These are phyloP conservation scores for Callionymus lyra DNA, from an alignment of 2,113 vertebrate genomes.

Conservation along the genomic window DNA sequence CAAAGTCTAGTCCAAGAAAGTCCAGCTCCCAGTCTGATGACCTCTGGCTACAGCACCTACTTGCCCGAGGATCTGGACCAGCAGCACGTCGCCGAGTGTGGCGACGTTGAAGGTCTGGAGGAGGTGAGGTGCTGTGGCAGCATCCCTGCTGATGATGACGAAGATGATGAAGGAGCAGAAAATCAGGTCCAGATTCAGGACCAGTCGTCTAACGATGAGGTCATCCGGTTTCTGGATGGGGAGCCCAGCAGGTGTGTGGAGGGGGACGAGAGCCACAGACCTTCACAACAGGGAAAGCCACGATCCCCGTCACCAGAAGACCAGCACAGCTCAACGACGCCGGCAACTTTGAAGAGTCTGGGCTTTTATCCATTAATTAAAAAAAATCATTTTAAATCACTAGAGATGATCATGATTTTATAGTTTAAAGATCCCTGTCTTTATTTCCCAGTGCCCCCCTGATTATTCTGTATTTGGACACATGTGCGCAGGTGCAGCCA, in stretches of 20 bases:
- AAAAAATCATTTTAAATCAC: too few relatives aligned
- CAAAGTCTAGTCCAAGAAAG: too few relatives aligned
- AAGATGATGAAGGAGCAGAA: too few relatives aligned
- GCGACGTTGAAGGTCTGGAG: too few relatives aligned
- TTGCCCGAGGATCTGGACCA: slow-evolving; percentile 47
- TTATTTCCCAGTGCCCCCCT: slow-evolving; percentile 2
- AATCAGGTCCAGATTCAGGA: slow-evolving; percentile 1
- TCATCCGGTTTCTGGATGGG: slow-evolving; percentile 29
- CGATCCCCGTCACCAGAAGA: not conserved
- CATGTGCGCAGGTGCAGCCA: too few relatives aligned
- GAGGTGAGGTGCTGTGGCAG: not conserved
- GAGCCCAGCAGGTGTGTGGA: slow-evolving; percentile 11
- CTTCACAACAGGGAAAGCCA: not conserved
- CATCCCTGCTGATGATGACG: not conserved
- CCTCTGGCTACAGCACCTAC: slow-evolving; percentile 59
- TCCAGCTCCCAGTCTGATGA: slow-evolving; percentile 46
- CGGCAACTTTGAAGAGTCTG: not conserved
- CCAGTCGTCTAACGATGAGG: slow-evolving; percentile 18
- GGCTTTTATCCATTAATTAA: not conserved
- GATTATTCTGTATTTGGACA: too few relatives aligned
- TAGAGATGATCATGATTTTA: too few relatives aligned
- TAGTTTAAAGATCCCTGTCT: not conserved
- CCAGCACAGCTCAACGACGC: too few relatives aligned
- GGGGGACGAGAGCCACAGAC: slow-evolving; percentile 32
- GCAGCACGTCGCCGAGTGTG: too few relatives aligned